A percentile compares a stretch with the other conserved stretches of the same genome.
Conservation (phyloP, 2,888 invertebrate species). For the Esperia sulphurella region DNA sequence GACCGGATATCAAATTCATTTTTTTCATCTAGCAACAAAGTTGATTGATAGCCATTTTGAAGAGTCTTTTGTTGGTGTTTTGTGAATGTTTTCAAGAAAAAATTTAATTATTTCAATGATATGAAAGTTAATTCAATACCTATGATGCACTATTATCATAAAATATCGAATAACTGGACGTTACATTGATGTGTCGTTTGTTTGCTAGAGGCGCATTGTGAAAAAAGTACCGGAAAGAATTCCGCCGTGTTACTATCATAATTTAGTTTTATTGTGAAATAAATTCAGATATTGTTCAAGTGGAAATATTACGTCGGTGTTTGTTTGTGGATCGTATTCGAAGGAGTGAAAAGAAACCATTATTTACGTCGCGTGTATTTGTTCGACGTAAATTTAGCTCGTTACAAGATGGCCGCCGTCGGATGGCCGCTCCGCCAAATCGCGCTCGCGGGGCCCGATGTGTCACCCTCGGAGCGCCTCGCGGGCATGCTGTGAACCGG, state of each 20-base stretch:
- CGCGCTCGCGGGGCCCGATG: conserved; percentile 68
- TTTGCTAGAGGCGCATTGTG: conserved; percentile 60
- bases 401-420: conserved; percentile 78
- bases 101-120: conserved; percentile 54
- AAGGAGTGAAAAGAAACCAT: conserved; percentile 26
- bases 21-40: conserved; percentile 69
- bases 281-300: conserved; percentile 28
- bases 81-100: conserved; percentile 76
- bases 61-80: conserved; percentile 80
- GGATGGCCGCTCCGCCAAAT: conserved; percentile 76
- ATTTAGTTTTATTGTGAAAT: conserved; percentile 34
- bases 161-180: conserved; percentile 30
- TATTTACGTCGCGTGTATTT: conserved; percentile 74
- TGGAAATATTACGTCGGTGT: conserved; percentile 23
- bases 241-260: conserved; percentile 48
- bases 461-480: conserved; percentile 59
- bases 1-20: conserved; percentile 71
- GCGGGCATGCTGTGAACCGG: conserved; percentile 69
- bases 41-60: conserved; percentile 79
- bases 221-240: conserved; percentile 69
- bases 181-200: conserved; percentile 48
- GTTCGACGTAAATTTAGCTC: conserved; percentile 74
- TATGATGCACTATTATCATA: conserved; percentile 25
- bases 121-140: conserved; percentile 31
- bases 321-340: conserved; percentile 17